Evolutionary conservation across 2,797 vertebrate genomes (phyloP).

Genomic region (Brachyalestes nurse): DNA sequence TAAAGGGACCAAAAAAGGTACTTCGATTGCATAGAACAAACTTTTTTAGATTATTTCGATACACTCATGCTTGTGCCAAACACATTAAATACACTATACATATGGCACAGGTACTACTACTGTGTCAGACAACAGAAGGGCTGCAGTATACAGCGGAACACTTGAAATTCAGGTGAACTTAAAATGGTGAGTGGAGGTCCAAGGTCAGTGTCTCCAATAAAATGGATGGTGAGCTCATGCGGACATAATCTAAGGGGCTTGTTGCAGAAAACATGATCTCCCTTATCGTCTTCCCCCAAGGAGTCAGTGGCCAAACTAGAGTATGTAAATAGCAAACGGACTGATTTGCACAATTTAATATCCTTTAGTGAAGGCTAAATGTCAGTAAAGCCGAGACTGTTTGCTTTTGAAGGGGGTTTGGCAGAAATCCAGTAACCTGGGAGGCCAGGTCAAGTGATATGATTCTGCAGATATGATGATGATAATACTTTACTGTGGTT

Average conservation of each 20-base stretch:
- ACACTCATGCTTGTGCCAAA: too few species aligned
- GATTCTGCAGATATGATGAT: not conserved
- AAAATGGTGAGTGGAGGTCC: not conserved
- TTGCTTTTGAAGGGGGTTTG: slow-evolving; percentile 5
- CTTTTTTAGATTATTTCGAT: too few species aligned
- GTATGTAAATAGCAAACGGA: slow-evolving; percentile 23
- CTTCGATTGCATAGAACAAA: too few species aligned
- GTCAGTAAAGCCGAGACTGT: not conserved
- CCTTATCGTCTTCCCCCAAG: not conserved
- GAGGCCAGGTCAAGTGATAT: not conserved
- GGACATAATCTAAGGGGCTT: not conserved
- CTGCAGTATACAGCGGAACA: too few species aligned
- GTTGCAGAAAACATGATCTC: not conserved
- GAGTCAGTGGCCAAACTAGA: not conserved
- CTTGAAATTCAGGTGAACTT: not conserved
- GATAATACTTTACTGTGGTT: too few species aligned
- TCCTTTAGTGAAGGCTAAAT: slow-evolving; percentile 28
- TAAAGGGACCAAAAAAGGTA: too few species aligned
- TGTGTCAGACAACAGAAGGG: too few species aligned
- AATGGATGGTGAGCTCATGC: not conserved
- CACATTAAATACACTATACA: too few species aligned
- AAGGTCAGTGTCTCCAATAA: not conserved
- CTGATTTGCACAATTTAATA: slow-evolving; percentile 28
- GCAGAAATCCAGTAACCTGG: not conserved
- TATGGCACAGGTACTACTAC: too few species aligned